Base-by-base conservation (phyloP, 2,113 vertebrate genomes). In the Corydoras sp. region DNA sequence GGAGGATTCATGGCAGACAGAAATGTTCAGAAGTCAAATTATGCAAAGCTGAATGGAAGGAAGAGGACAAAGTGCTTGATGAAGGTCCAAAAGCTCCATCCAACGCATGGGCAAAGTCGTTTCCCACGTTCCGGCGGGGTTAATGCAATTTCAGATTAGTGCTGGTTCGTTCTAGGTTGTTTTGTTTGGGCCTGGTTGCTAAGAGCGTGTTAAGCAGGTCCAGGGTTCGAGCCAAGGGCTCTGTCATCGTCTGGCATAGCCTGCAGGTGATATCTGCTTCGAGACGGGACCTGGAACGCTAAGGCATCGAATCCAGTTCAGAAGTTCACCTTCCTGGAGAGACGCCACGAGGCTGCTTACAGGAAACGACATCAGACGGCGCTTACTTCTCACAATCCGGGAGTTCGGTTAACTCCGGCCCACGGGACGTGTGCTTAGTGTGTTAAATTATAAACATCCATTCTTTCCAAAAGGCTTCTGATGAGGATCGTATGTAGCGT, bases 151-250 rank as follows among this genome's bases (percentile, higher is more conserved):
- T 67, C 50, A 67, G 59, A 58, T 78, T 79, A 79, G 78, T 78
- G 64, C 72, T 79, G 77, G 78, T 77, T 35, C 69, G 64, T 68
- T 15, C 73, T 60, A 66, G 76, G 84, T 80, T 14, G 5, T 54
- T 79, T 79, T 82, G 59, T 83, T 73, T 85, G 83, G 84, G 77
- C 79, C 81, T 84, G 43, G 84, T 86, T 79, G 82, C 83, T 82
- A 85, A 83, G 82, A 82, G 70, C 82, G 71, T 76, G 0, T 71
- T 18, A 63, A 69, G 77, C 29, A n/a, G 76, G 82, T 76, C 69
- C 69, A 73, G 76, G 77, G 69, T 76, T 43, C 74, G 48, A 58
- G 31, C 69, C 55, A 61, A 24, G 31, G 54, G 50, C 50, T 35
- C 51, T 70, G 15, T 35, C 58, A 51, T 75, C 48, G 29, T 65